A percentile compares a stretch with the other conserved stretches of the same genome.
phyloP scores from a whole-genome alignment of 1,140 invertebrate species.

The Brachionus rotundiformis region DNA sequence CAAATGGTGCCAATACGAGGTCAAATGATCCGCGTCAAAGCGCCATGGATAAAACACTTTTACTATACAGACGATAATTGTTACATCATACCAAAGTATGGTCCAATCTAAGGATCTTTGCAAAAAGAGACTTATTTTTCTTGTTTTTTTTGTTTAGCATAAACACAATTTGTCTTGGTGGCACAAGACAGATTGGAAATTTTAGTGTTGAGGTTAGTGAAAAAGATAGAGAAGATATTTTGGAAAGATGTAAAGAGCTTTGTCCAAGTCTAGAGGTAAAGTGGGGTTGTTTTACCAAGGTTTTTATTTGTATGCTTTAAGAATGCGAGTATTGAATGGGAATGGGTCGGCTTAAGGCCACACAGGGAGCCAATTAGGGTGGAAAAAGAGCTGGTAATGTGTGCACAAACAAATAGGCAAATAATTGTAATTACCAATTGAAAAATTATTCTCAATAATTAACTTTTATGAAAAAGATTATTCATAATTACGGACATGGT shows the following conservation, averaged over 20 bases:
- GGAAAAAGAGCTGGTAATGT: conserved; percentile 66
- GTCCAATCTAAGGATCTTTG: no score
- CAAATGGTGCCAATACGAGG: conserved; percentile 73
- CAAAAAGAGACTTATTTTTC: background rate
- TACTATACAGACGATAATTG: conserved; percentile 81
- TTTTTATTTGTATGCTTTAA: conserved; percentile 53
- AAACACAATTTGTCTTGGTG: conserved; percentile 74
- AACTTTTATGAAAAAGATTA: conserved; percentile 54
- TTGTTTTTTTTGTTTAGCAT: conserved; percentile 62
- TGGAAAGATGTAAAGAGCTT: conserved; percentile 72
- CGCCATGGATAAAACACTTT: conserved; percentile 82
- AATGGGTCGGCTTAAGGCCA: conserved; percentile 76
- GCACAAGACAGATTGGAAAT: conserved; percentile 77
- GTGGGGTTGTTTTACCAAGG: no score
- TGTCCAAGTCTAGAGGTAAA: conserved; percentile 70
- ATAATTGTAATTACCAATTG: conserved; percentile 44
- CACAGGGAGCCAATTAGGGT: conserved; percentile 74
- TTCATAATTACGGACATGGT: conserved; percentile 90
- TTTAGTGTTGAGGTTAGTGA: conserved; percentile 71
- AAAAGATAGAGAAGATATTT: conserved; percentile 74
- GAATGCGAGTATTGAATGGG: conserved; percentile 63
- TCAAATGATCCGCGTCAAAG: conserved; percentile 61
- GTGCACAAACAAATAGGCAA: background rate
- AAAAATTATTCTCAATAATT: background rate
- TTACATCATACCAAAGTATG: conserved; percentile 75